Evolutionary conservation across 2,113 vertebrate species (phyloP).

Genomic region (Lampris incognitus): DNA sequence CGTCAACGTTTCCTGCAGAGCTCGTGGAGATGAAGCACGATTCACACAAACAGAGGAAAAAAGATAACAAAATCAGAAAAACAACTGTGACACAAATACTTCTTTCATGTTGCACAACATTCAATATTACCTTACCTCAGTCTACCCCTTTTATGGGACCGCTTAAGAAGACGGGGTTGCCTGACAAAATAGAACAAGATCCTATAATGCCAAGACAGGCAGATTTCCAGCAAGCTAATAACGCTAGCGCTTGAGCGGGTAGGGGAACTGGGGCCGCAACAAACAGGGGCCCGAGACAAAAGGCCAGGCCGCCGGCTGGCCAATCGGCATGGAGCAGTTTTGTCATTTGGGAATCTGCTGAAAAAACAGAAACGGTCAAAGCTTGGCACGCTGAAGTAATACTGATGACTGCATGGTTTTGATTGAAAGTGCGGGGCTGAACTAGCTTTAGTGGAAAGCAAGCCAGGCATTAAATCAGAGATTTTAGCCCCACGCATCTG

Average conservation of each 20-base stretch:
- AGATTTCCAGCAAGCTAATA: constrained; percentile 68
- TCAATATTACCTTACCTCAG: constrained; percentile 67
- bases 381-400: constrained; percentile 70
- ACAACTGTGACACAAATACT: neutral
- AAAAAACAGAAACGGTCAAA: constrained; percentile 78
- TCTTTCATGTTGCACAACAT: neutral
- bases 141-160: constrained; percentile 46
- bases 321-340: constrained; percentile 74
- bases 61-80: neutral
- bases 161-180: constrained; percentile 50
- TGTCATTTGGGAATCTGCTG: constrained; percentile 82
- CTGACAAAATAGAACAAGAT: constrained; percentile 67
- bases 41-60: neutral
- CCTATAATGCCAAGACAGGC: constrained; percentile 64
- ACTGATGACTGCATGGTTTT: constrained; percentile 79
- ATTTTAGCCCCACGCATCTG: constrained; percentile 23
- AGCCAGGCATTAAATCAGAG: constrained; percentile 49
- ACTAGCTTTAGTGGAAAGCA: constrained; percentile 60
- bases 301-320: constrained; percentile 49
- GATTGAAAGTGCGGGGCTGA: constrained; percentile 68
- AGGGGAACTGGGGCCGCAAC: constrained; percentile 57
- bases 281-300: constrained; percentile 64
- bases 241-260: constrained; percentile 54
- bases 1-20: neutral
- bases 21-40: neutral